Percentiles rank a stretch among this genome's conserved stretches.
Evolutionary conservation across 2,888 invertebrate species (phyloP).

Genomic region (Ypsolopha scabrella): DNA sequence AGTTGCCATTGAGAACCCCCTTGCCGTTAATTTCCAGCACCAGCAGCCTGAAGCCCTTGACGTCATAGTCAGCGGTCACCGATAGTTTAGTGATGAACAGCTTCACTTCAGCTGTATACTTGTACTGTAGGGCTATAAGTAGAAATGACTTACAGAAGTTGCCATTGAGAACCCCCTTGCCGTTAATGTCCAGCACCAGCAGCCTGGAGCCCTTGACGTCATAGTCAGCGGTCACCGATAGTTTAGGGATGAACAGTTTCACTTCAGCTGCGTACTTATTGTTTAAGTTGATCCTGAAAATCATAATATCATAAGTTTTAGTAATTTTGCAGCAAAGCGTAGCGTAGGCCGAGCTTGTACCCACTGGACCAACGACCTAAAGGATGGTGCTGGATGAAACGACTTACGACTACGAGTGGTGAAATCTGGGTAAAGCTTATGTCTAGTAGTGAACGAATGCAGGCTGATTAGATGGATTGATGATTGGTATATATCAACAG

Average conservation of each 20-base stretch:
- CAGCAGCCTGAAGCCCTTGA: conserved; percentile 77
- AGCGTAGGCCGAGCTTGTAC: no score
- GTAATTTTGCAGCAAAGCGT: no score
- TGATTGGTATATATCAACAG: no score
- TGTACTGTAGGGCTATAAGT: no score
- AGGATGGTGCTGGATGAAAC: no score
- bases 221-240: conserved; percentile 75
- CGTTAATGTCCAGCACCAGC: conserved; percentile 79
- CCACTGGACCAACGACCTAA: no score
- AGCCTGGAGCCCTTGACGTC: conserved; percentile 76
- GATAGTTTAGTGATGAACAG: conserved; percentile 73
- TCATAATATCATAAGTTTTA: not conserved
- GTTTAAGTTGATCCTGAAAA: conserved; percentile 68
- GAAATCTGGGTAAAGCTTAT: no score
- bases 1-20: conserved; percentile 75
- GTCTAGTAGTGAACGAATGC: no score
- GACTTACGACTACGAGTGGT: no score
- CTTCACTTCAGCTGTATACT: conserved; percentile 48
- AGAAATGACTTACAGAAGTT: conserved; percentile 74
- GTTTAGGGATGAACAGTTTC: conserved; percentile 73
- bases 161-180: conserved; percentile 74
- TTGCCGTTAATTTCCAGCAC: conserved; percentile 81
- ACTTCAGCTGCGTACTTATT: conserved; percentile 76
- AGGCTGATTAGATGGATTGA: no score
- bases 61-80: conserved; percentile 74